phyloP scores from a whole-genome alignment of 2,113 vertebrate species.

The Sander lucioperca region DNA sequence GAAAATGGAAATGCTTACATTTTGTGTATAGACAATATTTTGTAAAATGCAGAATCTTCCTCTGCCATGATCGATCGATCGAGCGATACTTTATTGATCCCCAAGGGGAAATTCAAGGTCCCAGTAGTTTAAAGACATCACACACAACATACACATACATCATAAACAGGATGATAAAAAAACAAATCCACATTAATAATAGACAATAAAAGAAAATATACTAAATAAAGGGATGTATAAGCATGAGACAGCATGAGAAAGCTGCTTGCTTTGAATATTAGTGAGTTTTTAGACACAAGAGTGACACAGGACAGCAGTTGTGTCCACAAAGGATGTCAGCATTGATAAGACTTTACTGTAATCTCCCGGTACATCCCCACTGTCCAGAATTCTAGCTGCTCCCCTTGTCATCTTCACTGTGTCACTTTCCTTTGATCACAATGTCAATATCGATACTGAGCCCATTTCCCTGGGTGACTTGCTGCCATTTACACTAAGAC shows the following conservation, averaged over 20 bases:
- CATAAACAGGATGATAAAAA: too few species aligned
- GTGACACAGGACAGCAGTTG: constrained; percentile 19
- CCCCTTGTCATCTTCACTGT: constrained; percentile 51
- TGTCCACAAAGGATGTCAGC: constrained; percentile 52
- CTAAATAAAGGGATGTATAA: too few species aligned
- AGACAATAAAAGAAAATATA: too few species aligned
- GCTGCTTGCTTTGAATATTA: constrained; percentile 8
- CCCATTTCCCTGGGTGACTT: constrained; percentile 45
- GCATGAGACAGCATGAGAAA: neutral
- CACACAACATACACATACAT: too few species aligned
- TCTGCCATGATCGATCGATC: neutral
- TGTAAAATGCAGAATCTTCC: neutral
- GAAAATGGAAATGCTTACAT: constrained; percentile 18
- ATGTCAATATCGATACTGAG: constrained; percentile 69
- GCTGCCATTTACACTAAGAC: constrained; percentile 65
- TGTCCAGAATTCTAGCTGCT: constrained; percentile 30
- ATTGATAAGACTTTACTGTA: constrained; percentile 47
- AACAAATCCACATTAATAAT: too few species aligned
- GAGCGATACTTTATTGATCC: too few species aligned
- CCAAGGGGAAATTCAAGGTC: too few species aligned
- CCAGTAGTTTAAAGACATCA: too few species aligned
- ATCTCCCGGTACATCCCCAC: constrained; percentile 25
- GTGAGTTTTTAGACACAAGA: constrained; percentile 11
- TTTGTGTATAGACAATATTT: constrained; percentile 17
- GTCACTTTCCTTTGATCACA: constrained; percentile 69